Evolutionary conservation across 23 tunicate genomes (phyloP).

Genomic region (Phallusia fumigata): DNA sequence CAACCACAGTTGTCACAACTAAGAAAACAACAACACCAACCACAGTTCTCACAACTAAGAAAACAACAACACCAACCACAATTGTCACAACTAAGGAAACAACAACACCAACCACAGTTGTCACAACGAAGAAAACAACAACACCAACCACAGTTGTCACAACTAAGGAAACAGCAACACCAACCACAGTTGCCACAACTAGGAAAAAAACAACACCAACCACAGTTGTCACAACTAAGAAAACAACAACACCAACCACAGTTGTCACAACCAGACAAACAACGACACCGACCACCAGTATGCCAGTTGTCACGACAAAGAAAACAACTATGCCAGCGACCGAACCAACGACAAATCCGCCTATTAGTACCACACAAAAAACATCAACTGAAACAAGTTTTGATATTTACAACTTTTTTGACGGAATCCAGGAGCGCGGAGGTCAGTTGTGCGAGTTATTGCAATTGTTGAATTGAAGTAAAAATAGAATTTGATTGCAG

Average conservation of each 20-base stretch:
- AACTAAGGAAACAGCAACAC: neutral
- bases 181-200: neutral
- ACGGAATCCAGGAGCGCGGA: no score
- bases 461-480: no score
- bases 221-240: neutral
- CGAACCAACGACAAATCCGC: neutral
- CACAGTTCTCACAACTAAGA: neutral
- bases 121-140: neutral
- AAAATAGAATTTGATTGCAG: neutral
- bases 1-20: neutral
- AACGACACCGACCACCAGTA: neutral
- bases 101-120: neutral
- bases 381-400: no score
- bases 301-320: neutral
- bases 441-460: no score
- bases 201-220: neutral
- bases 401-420: no score
- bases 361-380: neutral
- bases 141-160: neutral
- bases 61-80: neutral
- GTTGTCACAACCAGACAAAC: neutral
- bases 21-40: slow-evolving; percentile 9
- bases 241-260: slow-evolving; percentile 15
- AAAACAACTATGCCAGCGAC: neutral
- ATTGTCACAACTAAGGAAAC: neutral